These are phyloP conservation scores for Timandra comae DNA, from an alignment of 2,888 invertebrate species.

Conservation along the genomic window DNA sequence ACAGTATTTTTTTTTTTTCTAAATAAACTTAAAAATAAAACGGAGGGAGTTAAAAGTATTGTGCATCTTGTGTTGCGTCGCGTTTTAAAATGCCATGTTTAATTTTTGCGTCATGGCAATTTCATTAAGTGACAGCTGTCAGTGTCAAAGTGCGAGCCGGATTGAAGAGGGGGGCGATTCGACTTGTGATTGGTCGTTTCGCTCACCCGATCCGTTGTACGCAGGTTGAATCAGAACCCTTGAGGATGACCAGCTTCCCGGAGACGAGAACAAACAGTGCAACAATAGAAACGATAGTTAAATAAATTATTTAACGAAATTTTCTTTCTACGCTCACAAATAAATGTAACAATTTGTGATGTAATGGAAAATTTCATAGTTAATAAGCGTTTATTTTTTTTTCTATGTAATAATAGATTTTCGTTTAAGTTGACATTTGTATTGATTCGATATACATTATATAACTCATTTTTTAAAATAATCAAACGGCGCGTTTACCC, in stretches of 20 bases:
- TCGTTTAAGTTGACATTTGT: slow-evolving; percentile 20
- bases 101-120: slow-evolving; percentile 31
- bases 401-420: slow-evolving; percentile 4
- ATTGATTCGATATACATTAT: slow-evolving; percentile 8
- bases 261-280: slow-evolving; percentile 13
- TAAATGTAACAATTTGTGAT: slow-evolving; percentile 7
- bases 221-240: slow-evolving; percentile 75
- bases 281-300: slow-evolving; percentile 12
- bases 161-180: slow-evolving; percentile 68
- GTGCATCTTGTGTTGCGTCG: slow-evolving; percentile 70
- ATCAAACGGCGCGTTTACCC: slow-evolving; percentile 60
- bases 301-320: slow-evolving; percentile 3
- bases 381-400: slow-evolving; percentile 17
- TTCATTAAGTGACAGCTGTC: slow-evolving; percentile 16
- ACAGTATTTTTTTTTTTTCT: slow-evolving; percentile 33
- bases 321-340: too few species aligned
- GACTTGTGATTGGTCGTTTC: slow-evolving; percentile 55
- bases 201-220: slow-evolving; percentile 71
- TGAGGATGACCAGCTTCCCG: slow-evolving; percentile 34
- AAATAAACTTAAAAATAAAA: slow-evolving; percentile 22
- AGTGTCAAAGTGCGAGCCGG: slow-evolving; percentile 55
- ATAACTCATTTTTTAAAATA: slow-evolving; percentile 32
- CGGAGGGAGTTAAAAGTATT: slow-evolving; percentile 71
- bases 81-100: slow-evolving; percentile 31
- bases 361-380: slow-evolving; percentile 5